Evolutionary conservation across 2,888 invertebrate genomes (phyloP).

Genomic region (Dioctria linearis): DNA sequence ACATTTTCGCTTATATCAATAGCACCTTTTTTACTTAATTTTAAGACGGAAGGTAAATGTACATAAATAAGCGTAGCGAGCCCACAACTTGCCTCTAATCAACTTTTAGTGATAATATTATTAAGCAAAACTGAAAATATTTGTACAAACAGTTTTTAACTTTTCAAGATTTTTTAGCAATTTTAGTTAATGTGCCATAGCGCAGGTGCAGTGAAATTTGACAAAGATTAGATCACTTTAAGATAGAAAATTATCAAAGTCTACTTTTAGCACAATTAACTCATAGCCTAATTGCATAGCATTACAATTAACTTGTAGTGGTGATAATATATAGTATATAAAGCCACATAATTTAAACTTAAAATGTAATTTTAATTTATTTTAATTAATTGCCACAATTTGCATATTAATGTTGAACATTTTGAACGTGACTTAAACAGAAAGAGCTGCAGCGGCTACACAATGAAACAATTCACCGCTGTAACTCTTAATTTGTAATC

Average conservation of each 20-base stretch:
- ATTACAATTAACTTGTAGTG: no score
- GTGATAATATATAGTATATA: no score
- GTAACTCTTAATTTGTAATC: no score
- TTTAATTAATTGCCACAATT: background rate
- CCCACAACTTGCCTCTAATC: conserved; percentile 10
- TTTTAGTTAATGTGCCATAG: background rate
- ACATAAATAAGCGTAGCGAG: background rate
- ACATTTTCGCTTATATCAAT: background rate
- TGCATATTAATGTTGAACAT: background rate
- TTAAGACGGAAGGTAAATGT: background rate
- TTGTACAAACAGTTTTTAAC: no score
- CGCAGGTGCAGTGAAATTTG: no score
- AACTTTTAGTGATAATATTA: background rate
- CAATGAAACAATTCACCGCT: background rate
- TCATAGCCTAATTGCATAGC: no score
- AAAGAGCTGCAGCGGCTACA: background rate
- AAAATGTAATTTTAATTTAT: no score
- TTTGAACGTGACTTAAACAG: background rate
- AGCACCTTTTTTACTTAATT: background rate
- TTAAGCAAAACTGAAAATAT: background rate
- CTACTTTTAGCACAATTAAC: no score
- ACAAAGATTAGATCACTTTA: no score
- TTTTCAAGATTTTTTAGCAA: background rate
- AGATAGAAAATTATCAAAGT: no score
- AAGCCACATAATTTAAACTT: no score